Evolutionary conservation across 2,888 invertebrate species (phyloP).

Genomic region (Dynastes grantii): DNA sequence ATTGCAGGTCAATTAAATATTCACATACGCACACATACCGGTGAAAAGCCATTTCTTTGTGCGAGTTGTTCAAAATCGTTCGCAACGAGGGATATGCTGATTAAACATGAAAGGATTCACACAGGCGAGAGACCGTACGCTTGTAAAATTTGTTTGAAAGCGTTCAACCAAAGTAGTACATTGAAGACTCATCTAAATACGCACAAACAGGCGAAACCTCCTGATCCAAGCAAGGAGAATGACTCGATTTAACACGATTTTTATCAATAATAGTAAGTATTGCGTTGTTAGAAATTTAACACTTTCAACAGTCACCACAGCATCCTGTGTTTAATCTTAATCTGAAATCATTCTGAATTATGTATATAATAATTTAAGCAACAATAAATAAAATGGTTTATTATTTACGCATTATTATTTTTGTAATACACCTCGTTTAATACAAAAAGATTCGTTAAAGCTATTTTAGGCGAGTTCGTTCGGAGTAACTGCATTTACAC

Average conservation of each 20-base stretch:
- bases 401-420: too few species aligned
- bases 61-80: slow-evolving; percentile 62
- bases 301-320: too few species aligned
- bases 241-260: too few species aligned
- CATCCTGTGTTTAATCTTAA: too few species aligned
- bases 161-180: slow-evolving; percentile 65
- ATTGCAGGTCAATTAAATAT: slow-evolving; percentile 62
- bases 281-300: too few species aligned
- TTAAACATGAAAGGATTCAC: slow-evolving; percentile 64
- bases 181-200: slow-evolving; percentile 61
- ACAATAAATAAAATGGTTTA: too few species aligned
- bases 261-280: too few species aligned
- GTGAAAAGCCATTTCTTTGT: slow-evolving; percentile 65
- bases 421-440: too few species aligned
- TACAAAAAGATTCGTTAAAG: neutral
- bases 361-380: too few species aligned
- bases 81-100: slow-evolving; percentile 62
- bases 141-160: slow-evolving; percentile 64
- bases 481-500: too few species aligned
- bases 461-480: too few species aligned
- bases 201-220: slow-evolving; percentile 26
- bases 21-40: slow-evolving; percentile 65
- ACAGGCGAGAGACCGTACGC: slow-evolving; percentile 66
- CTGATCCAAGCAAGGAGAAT: neutral
- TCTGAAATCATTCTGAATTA: too few species aligned